Evolutionary conservation across 2,888 invertebrate genomes (phyloP), one percentile per base, ranked within the genome.

Genomic region (Rhyacophila evoluta): DNA sequence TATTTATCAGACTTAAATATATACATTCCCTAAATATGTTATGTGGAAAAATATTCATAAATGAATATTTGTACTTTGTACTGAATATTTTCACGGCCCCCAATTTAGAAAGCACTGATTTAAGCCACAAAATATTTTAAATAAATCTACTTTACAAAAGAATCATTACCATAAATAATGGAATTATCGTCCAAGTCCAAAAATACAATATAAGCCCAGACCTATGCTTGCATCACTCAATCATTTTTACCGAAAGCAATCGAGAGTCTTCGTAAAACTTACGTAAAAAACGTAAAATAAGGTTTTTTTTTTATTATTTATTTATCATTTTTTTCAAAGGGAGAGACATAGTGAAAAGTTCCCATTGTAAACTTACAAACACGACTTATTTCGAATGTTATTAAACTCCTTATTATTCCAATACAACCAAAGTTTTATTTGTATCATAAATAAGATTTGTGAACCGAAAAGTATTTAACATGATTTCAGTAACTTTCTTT

Each of bases 161-260:
- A 55, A 55, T 55, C 15, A 55, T 55, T 55, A 55, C 19, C 25
- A 0, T 25, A 19, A 10, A 25, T 55, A 55, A 55, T 19, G 55
- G 19, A 10, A 55, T 55, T 55, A 55, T 55, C 55, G n/a, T 19
- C 19, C 12, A 19, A 55, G 19, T 55, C 55, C 19, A 15, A 2
- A 19, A 55, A 15, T 19, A 25, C 15, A 55, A 19, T 55, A 19
- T 25, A 25, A 25, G 8, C 41, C 55, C 25, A 8, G 55, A 2
- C 55, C 55, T 10, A 19, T 55, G 55, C 15, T 55, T 10, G 55
- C 8, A 55, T 55, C 15, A 55, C 55, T 55, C 19, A 15, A 55
- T 55, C 19, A 55, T 55, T 55, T 33, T 55, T 25, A 55, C 19
- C 19, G 55, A 55, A 55, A 55, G 55, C 55, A 55, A 55, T 41